Evolutionary conservation across 1,140 invertebrate genomes (phyloP).

Genomic region (Drosophila pachea): DNA sequence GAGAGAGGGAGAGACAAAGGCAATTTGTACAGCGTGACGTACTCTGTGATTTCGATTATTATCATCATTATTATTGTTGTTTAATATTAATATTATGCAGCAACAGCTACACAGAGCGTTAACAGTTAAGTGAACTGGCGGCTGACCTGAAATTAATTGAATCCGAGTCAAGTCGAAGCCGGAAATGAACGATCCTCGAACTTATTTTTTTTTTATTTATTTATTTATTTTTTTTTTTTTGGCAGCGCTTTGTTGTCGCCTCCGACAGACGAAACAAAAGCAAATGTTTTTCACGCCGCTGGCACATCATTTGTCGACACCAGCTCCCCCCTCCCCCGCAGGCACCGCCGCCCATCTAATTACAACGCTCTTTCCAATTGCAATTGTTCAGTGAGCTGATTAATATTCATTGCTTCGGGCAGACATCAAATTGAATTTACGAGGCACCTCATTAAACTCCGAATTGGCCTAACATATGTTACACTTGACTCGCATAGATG

Average conservation of each 20-base stretch:
- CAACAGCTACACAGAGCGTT: slow-evolving; percentile 51
- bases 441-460: slow-evolving; percentile 49
- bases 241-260: slow-evolving; percentile 46
- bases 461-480: slow-evolving; percentile 67
- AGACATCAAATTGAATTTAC: slow-evolving; percentile 64
- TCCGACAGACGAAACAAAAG: slow-evolving; percentile 18
- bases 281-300: slow-evolving; percentile 43
- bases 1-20: slow-evolving; percentile 59
- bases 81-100: slow-evolving; percentile 16
- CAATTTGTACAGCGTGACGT: slow-evolving; percentile 59
- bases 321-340: not conserved
- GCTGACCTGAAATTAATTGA: slow-evolving; percentile 55
- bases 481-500: slow-evolving; percentile 12
- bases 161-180: slow-evolving; percentile 35
- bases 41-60: slow-evolving; percentile 40
- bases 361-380: slow-evolving; percentile 50
- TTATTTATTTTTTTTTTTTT: slow-evolving; percentile 29
- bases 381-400: slow-evolving; percentile 68
- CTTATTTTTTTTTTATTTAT: slow-evolving; percentile 26
- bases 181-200: slow-evolving; percentile 46
- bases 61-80: slow-evolving; percentile 45
- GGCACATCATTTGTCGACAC: slow-evolving; percentile 64
- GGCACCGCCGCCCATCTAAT: slow-evolving; percentile 20
- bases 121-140: slow-evolving; percentile 67
- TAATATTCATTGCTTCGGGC: slow-evolving; percentile 65